These are phyloP conservation scores for Sphyrna mokarran DNA, from an alignment of 2,113 vertebrate genomes.

Conservation along the genomic window DNA sequence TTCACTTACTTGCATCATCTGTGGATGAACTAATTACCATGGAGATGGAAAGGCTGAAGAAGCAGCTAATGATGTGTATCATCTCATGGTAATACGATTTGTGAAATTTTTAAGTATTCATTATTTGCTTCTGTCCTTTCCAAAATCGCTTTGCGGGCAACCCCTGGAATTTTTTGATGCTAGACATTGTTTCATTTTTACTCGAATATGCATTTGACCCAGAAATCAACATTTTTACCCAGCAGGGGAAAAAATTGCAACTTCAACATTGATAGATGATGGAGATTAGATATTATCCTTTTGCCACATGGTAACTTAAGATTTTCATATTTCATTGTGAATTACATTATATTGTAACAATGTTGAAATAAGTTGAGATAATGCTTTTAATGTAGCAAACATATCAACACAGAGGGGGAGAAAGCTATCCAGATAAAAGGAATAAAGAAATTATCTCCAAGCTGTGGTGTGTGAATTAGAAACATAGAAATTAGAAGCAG, in stretches of 20 bases:
- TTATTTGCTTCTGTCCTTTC: not conserved
- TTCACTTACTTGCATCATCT: not conserved
- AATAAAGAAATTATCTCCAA: not conserved
- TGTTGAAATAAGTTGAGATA: not conserved
- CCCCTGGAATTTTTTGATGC: not conserved
- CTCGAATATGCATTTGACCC: not conserved
- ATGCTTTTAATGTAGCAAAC: not conserved
- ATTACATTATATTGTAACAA: not conserved
- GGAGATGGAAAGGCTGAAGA: not conserved
- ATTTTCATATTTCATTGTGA: not conserved
- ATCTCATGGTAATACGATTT: not conserved
- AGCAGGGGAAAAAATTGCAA: not conserved
- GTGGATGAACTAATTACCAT: not conserved
- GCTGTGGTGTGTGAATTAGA: not conserved
- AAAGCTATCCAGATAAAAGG: not conserved
- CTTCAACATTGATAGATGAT: not conserved
- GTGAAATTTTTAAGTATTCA: not conserved
- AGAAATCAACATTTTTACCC: not conserved
- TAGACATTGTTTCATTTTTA: not conserved
- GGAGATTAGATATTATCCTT: not conserved
- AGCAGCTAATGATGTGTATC: not conserved
- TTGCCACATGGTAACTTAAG: not conserved
- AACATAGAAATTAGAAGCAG: too few species aligned
- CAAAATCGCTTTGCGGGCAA: not conserved
- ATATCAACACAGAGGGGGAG: not conserved